Evolutionary conservation across 2,113 vertebrate genomes (phyloP), one percentile per base, ranked within the genome.

Genomic region (Forbesichthys agassizii): DNA sequence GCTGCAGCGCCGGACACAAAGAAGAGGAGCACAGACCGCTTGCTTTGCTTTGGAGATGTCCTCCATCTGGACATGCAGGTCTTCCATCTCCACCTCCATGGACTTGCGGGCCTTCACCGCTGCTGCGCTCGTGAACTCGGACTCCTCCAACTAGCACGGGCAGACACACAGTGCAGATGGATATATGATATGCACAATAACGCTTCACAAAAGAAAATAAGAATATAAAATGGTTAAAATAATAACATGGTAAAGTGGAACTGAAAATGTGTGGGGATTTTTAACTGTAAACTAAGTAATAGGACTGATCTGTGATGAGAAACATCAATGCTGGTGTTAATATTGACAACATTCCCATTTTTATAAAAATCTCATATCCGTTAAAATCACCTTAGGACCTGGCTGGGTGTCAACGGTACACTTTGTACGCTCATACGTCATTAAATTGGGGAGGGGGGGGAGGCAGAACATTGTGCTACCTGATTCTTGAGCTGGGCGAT

Each of bases 71-170:
- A 98, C 89, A 72, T 99, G 98, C 47, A 99, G 92, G 87, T 99
- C 98, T 81, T 99, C 97, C 0, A 99, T 97, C 89, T 99, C 98
- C 86, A 95, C 95, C 84, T 99, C 98, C 96, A 99, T 98, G 4
- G 95, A 94, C 79, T 98, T 99, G 0, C 96, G 94, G 1, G 96
- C 94, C 80, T 99, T 99, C 18, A 99, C 96, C 0, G 98, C 95
- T 0, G 96, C 93, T 0, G 96, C 96, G 1, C 95, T 96, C 12
- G 98, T 99, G 88, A 99, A 99, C 88, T 98, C 97, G 0, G 98
- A 99, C 89, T 99, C 98, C 74, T 99, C 98, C 87, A 99, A 92
- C 98, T 99, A 86, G 3, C 62, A 63, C 9, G 11, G 81, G 54
- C 7, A 10, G 18, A 48, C 18, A 49, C 49, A 11, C 49, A 12